A percentile compares a stretch with the other conserved stretches of the same genome.
These are phyloP conservation scores for Salvator merianae DNA, from an alignment of 2,113 vertebrate genomes.

Conservation along the genomic window DNA sequence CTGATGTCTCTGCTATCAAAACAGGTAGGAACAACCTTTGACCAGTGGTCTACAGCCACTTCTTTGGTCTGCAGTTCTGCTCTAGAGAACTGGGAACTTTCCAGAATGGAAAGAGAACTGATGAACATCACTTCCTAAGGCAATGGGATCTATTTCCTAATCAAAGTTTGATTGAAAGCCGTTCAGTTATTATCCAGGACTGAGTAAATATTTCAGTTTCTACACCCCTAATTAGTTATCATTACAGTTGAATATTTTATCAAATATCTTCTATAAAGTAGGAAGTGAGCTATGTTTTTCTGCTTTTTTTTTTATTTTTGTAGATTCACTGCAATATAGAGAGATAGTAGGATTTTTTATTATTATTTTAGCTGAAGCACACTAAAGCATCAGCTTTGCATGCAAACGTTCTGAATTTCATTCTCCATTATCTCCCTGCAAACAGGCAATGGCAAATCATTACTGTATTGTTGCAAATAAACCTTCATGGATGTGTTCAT, in stretches of 20 bases:
- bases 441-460: no score
- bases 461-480: no score
- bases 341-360: background rate
- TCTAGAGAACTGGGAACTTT: background rate
- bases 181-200: background rate
- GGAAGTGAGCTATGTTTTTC: background rate
- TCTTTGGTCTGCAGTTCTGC: background rate
- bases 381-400: no score
- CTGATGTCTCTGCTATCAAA: background rate
- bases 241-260: background rate
- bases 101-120: background rate
- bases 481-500: no score
- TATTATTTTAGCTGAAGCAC: no score
- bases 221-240: background rate
- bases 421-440: no score
- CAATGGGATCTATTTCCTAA: background rate
- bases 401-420: no score
- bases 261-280: background rate
- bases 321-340: no score
- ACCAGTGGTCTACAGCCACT: background rate
- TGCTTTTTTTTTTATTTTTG: conserved; percentile 1
- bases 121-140: background rate
- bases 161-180: background rate
- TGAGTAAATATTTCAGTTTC: background rate
- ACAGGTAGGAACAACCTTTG: background rate